These are phyloP conservation scores for Tetramorium parvispinum DNA, from an alignment of 1,140 invertebrate species.

Conservation along the genomic window DNA sequence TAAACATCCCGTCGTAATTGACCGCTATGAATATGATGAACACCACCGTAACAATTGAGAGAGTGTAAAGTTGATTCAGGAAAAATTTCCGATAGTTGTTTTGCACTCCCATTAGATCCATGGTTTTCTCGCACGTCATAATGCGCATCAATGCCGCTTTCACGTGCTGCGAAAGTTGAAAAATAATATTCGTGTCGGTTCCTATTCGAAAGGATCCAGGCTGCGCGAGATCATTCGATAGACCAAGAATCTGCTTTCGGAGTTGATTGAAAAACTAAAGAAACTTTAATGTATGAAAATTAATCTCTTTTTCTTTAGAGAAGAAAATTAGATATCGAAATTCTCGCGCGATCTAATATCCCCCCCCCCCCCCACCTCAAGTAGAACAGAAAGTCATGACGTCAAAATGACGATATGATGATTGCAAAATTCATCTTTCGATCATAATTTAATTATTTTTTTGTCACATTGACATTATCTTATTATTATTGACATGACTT, in stretches of 20 bases:
- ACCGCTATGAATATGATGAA: not conserved
- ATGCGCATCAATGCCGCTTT: constrained; percentile 28
- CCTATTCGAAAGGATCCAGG: not conserved
- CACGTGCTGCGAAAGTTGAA: constrained; percentile 16
- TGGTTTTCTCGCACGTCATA: constrained; percentile 32
- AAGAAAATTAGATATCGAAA: not conserved
- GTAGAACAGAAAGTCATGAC: no score
- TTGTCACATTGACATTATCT: no score
- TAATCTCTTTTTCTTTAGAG: not conserved
- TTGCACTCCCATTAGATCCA: constrained; percentile 62
- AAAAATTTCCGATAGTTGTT: constrained; percentile 35
- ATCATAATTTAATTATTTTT: no score
- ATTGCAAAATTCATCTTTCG: no score
- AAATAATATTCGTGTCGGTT: not conserved
- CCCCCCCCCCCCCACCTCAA: no score
- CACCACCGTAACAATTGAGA: not conserved
- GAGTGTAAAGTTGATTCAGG: not conserved
- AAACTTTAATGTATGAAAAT: not conserved
- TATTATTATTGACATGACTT: no score
- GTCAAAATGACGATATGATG: no score
- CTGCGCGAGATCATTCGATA: not conserved
- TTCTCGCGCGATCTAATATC: not conserved
- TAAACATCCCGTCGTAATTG: not conserved
- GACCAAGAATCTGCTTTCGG: not conserved
- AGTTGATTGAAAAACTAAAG: not conserved